A percentile compares a stretch with the other conserved stretches of the same genome.
Conservation (phyloP, 2,113 vertebrate genomes). For the Notothenia rossii region DNA sequence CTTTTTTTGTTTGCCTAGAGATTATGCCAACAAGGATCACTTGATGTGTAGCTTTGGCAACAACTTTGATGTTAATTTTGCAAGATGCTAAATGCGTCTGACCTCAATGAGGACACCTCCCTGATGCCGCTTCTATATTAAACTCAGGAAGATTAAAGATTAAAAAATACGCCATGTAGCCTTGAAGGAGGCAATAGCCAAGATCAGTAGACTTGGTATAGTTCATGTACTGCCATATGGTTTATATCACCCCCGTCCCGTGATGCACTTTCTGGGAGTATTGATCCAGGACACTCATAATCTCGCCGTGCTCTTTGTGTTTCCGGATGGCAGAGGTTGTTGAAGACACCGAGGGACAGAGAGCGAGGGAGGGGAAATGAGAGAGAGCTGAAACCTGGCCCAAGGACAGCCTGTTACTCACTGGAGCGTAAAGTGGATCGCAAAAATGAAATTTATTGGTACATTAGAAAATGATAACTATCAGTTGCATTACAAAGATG, state of each 20-base stretch:
- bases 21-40: conserved; percentile 24
- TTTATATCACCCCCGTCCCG: conserved; percentile 55
- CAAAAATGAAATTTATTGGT: conserved; percentile 40
- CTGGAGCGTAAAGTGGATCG: conserved; percentile 23
- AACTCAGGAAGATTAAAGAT: neutral
- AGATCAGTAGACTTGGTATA: conserved; percentile 59
- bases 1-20: conserved; percentile 3
- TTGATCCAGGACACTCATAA: conserved; percentile 72
- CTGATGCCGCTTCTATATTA: neutral
- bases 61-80: conserved; percentile 23
- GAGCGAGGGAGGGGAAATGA: neutral
- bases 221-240: conserved; percentile 73
- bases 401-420: conserved; percentile 45
- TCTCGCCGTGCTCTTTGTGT: conserved; percentile 42
- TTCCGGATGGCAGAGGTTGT: conserved; percentile 39
- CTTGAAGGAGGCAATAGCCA: conserved; percentile 9
- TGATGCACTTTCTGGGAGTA: conserved; percentile 52
- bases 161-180: conserved; percentile 2
- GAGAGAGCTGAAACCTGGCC: conserved; percentile 26
- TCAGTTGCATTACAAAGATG: conserved; percentile 29
- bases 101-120: conserved; percentile 3
- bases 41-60: conserved; percentile 7
- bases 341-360: conserved; percentile 18
- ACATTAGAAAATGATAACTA: conserved; percentile 33
- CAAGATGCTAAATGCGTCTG: conserved; percentile 16